These are phyloP conservation scores for Palythoa grandiflora DNA, from an alignment of 92 coral and sea anemone species.

Conservation along the genomic window DNA sequence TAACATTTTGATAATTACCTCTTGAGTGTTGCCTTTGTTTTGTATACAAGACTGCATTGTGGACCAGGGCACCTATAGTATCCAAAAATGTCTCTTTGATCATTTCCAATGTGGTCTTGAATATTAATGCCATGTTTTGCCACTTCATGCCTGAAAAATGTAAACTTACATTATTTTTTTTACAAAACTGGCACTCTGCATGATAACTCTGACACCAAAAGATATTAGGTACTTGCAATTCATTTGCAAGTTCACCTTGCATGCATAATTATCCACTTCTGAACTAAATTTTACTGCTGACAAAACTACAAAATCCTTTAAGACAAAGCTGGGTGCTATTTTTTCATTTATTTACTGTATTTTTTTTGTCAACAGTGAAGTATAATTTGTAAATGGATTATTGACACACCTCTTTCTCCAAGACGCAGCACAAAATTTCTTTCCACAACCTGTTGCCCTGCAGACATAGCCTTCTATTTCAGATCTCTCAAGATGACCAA, in stretches of 20 bases:
- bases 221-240: not conserved
- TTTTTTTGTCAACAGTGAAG: not conserved
- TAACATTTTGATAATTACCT: not conserved
- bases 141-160: conserved; percentile 11
- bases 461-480: conserved; percentile 40
- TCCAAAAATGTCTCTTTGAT: not conserved
- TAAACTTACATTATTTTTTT: not conserved
- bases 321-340: no score
- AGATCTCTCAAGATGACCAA: conserved; percentile 24
- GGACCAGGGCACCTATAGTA: conserved; percentile 7
- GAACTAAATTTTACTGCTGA: not conserved
- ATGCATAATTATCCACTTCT: not conserved
- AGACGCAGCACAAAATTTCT: conserved; percentile 3
- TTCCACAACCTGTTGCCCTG: conserved; percentile 38
- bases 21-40: conserved; percentile 18
- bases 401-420: conserved; percentile 27
- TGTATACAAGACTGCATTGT: not conserved
- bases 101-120: not conserved
- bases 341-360: no score
- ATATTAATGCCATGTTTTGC: conserved; percentile 6
- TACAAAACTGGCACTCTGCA: not conserved
- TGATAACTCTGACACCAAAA: not conserved
- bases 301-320: not conserved
- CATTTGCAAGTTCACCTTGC: not conserved
- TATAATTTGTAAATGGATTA: not conserved